A percentile compares a stretch with the other conserved stretches of the same genome.
phyloP scores from a whole-genome alignment of 2,797 vertebrate genomes.

The Acanthiza pusilla region DNA sequence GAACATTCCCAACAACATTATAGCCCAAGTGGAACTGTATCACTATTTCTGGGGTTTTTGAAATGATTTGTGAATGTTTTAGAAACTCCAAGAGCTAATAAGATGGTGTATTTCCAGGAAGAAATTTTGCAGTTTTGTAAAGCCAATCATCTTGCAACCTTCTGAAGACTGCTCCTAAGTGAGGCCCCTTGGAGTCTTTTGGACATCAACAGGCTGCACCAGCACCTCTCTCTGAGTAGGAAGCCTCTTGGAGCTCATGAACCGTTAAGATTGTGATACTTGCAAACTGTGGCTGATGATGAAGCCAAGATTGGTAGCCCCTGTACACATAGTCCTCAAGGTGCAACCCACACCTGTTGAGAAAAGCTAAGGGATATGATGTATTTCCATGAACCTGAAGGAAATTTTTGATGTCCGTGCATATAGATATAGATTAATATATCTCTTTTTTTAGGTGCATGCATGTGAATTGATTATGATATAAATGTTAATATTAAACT shows the following conservation, averaged over 20 bases:
- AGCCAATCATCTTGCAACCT: not conserved
- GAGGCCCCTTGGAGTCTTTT: not conserved
- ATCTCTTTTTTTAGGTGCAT: not conserved
- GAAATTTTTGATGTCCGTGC: not conserved
- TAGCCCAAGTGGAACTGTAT: not conserved
- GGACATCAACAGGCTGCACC: not conserved
- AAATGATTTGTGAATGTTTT: fast-evolving
- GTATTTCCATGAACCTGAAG: not conserved
- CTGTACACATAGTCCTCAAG: not conserved
- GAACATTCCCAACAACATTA: not conserved
- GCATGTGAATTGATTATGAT: not conserved
- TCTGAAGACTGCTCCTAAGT: not conserved
- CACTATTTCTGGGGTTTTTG: not conserved
- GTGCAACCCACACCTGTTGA: not conserved
- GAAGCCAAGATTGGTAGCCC: not conserved
- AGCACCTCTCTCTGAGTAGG: not conserved
- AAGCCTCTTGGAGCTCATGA: not conserved
- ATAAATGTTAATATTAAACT: not conserved
- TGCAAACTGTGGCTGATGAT: not conserved
- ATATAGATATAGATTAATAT: not conserved
- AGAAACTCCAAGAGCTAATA: not conserved
- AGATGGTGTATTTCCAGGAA: not conserved
- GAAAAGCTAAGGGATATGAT: not conserved
- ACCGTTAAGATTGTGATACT: not conserved
- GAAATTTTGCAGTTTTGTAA: not conserved